phyloP scores from a whole-genome alignment of 2,888 invertebrate species.

The Hydrotaea diabolus region DNA sequence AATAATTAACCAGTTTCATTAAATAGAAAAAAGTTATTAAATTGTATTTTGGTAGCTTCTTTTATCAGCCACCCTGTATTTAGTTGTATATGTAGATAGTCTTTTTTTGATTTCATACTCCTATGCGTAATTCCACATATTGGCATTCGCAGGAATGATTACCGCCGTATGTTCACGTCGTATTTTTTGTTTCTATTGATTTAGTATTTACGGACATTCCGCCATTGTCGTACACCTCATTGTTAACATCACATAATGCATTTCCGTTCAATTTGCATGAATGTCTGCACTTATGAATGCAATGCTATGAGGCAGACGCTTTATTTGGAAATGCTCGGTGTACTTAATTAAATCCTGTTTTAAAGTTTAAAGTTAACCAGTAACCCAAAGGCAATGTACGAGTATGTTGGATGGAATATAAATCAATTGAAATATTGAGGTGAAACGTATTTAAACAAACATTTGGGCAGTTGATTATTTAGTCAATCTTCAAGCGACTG shows the following conservation, averaged over 20 bases:
- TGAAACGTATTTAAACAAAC: too few relatives aligned
- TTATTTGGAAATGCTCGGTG: neutral
- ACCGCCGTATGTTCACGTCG: neutral
- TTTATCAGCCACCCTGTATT: too few relatives aligned
- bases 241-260: constrained; percentile 44
- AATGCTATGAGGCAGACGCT: neutral
- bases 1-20: too few relatives aligned
- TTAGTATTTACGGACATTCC: constrained; percentile 27
- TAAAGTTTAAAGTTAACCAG: too few relatives aligned
- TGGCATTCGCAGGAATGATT: too few relatives aligned
- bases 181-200: constrained; percentile 10
- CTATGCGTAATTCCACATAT: neutral
- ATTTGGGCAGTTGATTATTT: too few relatives aligned
- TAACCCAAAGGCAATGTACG: too few relatives aligned
- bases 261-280: constrained; percentile 34
- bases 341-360: neutral
- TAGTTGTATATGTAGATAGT: neutral
- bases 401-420: too few relatives aligned
- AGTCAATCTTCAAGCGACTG: too few relatives aligned
- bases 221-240: constrained; percentile 26
- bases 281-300: neutral
- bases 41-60: too few relatives aligned
- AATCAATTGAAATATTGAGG: too few relatives aligned
- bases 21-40: too few relatives aligned
- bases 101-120: neutral